Evolutionary conservation across 37 sponge, comb jelly and placozoan species (phyloP), one percentile per base, ranked within the genome.

Genomic region (Beroe forskalii): DNA sequence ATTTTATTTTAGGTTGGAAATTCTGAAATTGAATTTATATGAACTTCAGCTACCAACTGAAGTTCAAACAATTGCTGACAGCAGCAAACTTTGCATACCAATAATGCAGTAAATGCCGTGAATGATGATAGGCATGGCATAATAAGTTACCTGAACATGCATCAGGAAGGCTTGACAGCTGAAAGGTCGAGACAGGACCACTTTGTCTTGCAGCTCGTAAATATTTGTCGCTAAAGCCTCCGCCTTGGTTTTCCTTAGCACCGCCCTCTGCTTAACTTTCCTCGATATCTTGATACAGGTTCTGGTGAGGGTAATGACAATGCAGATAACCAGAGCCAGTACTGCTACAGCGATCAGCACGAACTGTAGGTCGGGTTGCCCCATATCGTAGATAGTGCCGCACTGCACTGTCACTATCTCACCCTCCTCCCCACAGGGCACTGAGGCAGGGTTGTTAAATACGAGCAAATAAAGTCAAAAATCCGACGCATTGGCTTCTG

Each of bases 91-190:
- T n/a, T n/a, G n/a, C n/a, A n/a, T n/a, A n/a, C n/a, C n/a, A n/a
- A n/a, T n/a, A n/a, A n/a, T n/a, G n/a, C n/a, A n/a, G n/a, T n/a
- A n/a, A n/a, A n/a, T n/a, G n/a, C n/a, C n/a, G n/a, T n/a, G n/a
- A n/a, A n/a, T n/a, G n/a, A n/a, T n/a, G n/a, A n/a, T n/a, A n/a
- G n/a, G n/a, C n/a, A n/a, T n/a, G n/a, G n/a, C n/a, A n/a, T n/a
- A n/a, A n/a, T n/a, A n/a, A n/a, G n/a, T 41, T 38, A 80, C 86
- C 86, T 80, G 86, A 25, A 80, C 86, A 27, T 80, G 86, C 27
- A 43, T 17, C 25, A 43, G 40, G 86, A 80, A 80, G 4, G 86
- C 44, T 6, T 80, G 1, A 1, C 38, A 35, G 22, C 42, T 48
- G 55, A 80, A 80, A 25, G 86, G 86, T 44, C 86, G 37, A 1